Conservation (phyloP, 2,113 vertebrate species). For the Neogale vison region DNA sequence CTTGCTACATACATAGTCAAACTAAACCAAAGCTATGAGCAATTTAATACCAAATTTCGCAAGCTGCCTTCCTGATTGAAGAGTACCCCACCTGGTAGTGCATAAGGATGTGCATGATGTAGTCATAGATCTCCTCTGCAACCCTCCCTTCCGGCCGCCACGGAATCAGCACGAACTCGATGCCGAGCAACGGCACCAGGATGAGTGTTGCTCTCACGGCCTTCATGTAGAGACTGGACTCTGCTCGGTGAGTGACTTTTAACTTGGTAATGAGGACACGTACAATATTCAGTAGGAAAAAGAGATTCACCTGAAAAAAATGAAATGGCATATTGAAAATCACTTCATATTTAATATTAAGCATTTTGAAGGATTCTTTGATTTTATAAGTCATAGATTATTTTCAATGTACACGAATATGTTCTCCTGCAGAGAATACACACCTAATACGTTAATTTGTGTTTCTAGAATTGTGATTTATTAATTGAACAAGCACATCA, state of each 20-base stretch:
- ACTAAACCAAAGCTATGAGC: background rate
- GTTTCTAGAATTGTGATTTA: background rate
- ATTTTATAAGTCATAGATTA: background rate
- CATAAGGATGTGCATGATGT: slow-evolving; percentile 97
- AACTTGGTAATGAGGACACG: slow-evolving; percentile 98
- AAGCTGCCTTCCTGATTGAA: background rate
- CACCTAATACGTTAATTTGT: background rate
- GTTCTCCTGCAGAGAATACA: background rate
- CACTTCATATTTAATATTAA: background rate
- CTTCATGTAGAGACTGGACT: slow-evolving; percentile 99
- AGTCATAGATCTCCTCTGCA: slow-evolving; percentile 95
- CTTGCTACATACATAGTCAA: background rate
- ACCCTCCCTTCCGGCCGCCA: slow-evolving; percentile 92
- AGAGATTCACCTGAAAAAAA: slow-evolving; percentile 92
- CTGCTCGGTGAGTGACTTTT: slow-evolving; percentile 97
- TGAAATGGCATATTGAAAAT: fast-evolving
- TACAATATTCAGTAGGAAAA: slow-evolving; percentile 97
- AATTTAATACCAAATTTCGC: background rate
- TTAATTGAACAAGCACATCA: background rate
- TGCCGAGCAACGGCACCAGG: slow-evolving; percentile 95
- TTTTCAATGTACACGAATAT: background rate
- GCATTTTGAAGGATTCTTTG: background rate
- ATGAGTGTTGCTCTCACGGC: slow-evolving; percentile 97
- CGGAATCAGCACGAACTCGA: slow-evolving; percentile 95
- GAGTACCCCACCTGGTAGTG: slow-evolving; percentile 92